A percentile compares a stretch with the other conserved stretches of the same genome.
These are phyloP conservation scores for Drosophila ananassae DNA, from an alignment of 1,140 invertebrate genomes.

Conservation along the genomic window DNA sequence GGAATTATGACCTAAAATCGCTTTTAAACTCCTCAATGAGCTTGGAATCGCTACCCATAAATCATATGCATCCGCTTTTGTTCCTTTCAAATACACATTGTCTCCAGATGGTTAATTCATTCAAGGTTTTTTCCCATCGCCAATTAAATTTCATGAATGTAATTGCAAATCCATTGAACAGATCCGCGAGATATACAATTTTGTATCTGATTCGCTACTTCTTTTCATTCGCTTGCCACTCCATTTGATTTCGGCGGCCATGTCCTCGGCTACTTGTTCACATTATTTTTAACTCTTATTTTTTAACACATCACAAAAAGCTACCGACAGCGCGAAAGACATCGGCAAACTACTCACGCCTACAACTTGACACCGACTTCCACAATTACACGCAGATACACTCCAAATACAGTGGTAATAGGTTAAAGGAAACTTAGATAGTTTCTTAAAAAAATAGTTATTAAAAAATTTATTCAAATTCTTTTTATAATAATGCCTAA, in stretches of 20 bases:
- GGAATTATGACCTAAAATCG: background rate
- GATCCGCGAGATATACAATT: slow-evolving; percentile 29
- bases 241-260: slow-evolving; percentile 43
- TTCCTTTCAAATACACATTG: slow-evolving; percentile 40
- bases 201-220: slow-evolving; percentile 23
- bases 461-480: too few species aligned
- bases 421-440: background rate
- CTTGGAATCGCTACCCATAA: slow-evolving; percentile 33
- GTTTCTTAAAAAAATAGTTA: background rate
- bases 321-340: slow-evolving; percentile 47
- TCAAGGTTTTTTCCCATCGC: slow-evolving; percentile 49
- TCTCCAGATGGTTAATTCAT: slow-evolving; percentile 38
- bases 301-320: slow-evolving; percentile 40
- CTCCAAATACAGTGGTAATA: slow-evolving; percentile 3
- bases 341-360: slow-evolving; percentile 53
- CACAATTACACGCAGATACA: slow-evolving; percentile 16
- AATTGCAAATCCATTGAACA: slow-evolving; percentile 52
- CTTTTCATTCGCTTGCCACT: slow-evolving; percentile 26
- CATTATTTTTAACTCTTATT: slow-evolving; percentile 43
- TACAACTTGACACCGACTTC: slow-evolving; percentile 54
- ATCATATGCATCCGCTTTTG: background rate
- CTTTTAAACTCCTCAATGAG: slow-evolving; percentile 22
- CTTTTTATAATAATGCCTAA: too few species aligned
- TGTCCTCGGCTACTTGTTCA: slow-evolving; percentile 66
- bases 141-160: slow-evolving; percentile 63